These are phyloP conservation scores for Tiliacea citrago DNA, from an alignment of 2,888 invertebrate genomes.

Conservation along the genomic window DNA sequence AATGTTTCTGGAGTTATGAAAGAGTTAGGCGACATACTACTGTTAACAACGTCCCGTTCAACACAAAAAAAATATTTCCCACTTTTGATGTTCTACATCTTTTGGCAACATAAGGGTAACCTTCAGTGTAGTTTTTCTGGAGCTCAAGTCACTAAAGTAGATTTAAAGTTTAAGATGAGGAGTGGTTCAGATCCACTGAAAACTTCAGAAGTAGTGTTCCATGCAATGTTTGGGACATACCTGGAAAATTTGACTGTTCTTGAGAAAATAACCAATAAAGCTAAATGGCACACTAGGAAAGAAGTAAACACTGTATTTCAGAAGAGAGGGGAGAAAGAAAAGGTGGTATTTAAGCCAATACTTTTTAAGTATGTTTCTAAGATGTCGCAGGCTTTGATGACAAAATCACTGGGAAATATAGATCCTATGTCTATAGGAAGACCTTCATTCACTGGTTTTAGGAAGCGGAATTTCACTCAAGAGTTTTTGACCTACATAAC, in stretches of 20 bases:
- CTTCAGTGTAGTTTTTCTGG: background rate
- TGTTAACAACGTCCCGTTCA: slow-evolving; percentile 48
- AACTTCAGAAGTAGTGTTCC: background rate
- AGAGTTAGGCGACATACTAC: slow-evolving; percentile 56
- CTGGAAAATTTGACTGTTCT: slow-evolving; percentile 9
- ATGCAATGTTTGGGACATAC: background rate
- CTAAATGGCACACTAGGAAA: background rate
- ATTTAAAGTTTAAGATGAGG: background rate
- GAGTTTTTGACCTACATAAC: slow-evolving; percentile 22
- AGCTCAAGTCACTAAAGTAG: background rate
- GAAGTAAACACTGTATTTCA: background rate
- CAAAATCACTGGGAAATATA: slow-evolving; percentile 57
- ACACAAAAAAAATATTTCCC: background rate
- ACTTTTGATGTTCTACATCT: background rate
- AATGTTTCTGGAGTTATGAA: slow-evolving; percentile 60
- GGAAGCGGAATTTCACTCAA: slow-evolving; percentile 21
- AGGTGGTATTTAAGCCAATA: slow-evolving; percentile 1
- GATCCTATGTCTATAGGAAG: slow-evolving; percentile 50
- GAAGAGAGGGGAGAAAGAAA: slow-evolving; percentile 1
- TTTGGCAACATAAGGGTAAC: background rate
- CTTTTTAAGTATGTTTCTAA: slow-evolving; percentile 27
- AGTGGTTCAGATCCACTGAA: background rate
- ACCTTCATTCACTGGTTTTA: slow-evolving; percentile 39
- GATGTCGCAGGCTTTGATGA: slow-evolving; percentile 25
- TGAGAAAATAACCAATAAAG: slow-evolving; percentile 33